Percentiles rank a stretch among this genome's conserved stretches.
These are phyloP conservation scores for Proteles cristata DNA, from an alignment of 2,113 vertebrate species.

Conservation along the genomic window DNA sequence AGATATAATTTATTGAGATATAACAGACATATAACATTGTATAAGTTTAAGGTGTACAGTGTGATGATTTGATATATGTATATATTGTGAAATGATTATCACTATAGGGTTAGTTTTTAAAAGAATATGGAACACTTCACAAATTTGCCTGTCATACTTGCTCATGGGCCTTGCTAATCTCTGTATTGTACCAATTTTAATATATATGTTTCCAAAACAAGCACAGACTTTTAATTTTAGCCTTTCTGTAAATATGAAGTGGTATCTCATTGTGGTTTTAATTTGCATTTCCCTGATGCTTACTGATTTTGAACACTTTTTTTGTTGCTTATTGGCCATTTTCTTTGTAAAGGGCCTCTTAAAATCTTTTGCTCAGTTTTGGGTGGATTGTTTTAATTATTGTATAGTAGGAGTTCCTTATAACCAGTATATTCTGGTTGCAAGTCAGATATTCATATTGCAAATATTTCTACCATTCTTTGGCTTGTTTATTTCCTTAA, in stretches of 20 bases:
- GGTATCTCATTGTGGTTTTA: background rate
- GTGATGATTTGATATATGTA: background rate
- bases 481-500: conserved; percentile 2
- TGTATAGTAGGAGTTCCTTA: background rate
- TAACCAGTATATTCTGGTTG: background rate
- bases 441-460: background rate
- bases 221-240: background rate
- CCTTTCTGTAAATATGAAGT: background rate
- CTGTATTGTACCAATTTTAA: background rate
- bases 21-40: background rate
- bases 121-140: background rate
- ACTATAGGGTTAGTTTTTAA: background rate
- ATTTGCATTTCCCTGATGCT: background rate
- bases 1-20: background rate
- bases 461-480: background rate
- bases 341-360: background rate
- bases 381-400: background rate
- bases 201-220: background rate
- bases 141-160: background rate
- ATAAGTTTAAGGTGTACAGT: background rate
- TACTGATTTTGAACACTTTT: background rate
- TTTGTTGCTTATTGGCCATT: background rate
- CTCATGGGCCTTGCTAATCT: background rate
- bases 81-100: background rate
- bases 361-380: background rate